Evolutionary conservation across 2,113 vertebrate species (phyloP).

Genomic region (Sphaerodactylus townsendi): DNA sequence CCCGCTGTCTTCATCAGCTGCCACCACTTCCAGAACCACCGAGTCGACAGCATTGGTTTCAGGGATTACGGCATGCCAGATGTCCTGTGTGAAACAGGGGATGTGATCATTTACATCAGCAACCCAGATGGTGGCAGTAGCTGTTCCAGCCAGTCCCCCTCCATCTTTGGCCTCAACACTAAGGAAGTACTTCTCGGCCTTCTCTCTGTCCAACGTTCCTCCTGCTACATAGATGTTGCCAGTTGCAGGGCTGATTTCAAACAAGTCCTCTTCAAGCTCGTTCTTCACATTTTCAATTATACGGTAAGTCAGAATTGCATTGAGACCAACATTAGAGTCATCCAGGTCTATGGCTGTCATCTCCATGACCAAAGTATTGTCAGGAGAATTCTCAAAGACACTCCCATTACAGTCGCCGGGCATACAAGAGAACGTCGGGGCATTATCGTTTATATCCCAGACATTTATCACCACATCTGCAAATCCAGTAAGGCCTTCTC

Average conservation of each 20-base stretch:
- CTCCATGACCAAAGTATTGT: slow-evolving; percentile 83
- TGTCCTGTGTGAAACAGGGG: slow-evolving; percentile 77
- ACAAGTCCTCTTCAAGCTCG: slow-evolving; percentile 73
- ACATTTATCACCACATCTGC: slow-evolving; percentile 90
- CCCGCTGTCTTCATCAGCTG: slow-evolving; percentile 79
- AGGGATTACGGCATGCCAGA: slow-evolving; percentile 75
- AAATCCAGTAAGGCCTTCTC: slow-evolving; percentile 90
- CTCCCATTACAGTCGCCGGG: slow-evolving; percentile 80
- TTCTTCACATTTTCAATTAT: slow-evolving; percentile 77
- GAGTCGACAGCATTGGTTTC: slow-evolving; percentile 80
- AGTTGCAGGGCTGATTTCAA: slow-evolving; percentile 78
- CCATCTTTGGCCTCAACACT: slow-evolving; percentile 87
- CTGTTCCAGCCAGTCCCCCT: slow-evolving; percentile 84
- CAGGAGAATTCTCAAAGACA: slow-evolving; percentile 81
- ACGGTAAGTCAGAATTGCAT: slow-evolving; percentile 83
- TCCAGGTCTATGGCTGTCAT: slow-evolving; percentile 86
- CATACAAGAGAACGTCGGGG: slow-evolving; percentile 80
- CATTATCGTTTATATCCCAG: slow-evolving; percentile 89
- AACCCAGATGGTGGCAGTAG: slow-evolving; percentile 82
- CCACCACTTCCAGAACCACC: slow-evolving; percentile 79
- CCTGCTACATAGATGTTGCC: slow-evolving; percentile 80
- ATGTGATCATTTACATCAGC: slow-evolving; percentile 84
- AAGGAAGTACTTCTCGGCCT: slow-evolving; percentile 78
- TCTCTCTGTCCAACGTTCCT: slow-evolving; percentile 82
- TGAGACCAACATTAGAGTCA: slow-evolving; percentile 84